A percentile compares a stretch with the other conserved stretches of the same genome.
phyloP scores from a whole-genome alignment of 2,797 vertebrate species.

The Falco berigora region DNA sequence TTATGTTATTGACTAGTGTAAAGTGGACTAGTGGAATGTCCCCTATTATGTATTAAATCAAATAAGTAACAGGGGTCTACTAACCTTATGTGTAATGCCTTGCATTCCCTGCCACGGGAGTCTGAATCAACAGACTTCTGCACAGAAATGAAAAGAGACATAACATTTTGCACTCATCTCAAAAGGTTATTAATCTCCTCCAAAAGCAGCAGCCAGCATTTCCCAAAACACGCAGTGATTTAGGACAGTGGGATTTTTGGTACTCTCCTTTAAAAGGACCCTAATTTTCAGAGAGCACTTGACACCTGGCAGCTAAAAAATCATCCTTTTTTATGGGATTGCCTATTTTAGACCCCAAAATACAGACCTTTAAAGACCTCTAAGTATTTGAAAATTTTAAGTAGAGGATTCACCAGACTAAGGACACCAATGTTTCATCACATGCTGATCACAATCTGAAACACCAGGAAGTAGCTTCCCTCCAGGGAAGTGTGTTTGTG shows the following conservation, averaged over 20 bases:
- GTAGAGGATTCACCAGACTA: not conserved
- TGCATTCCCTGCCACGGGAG: not conserved
- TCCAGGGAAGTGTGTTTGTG: not conserved
- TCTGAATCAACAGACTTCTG: not conserved
- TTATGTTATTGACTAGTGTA: not conserved
- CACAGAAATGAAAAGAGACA: not conserved
- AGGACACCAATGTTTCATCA: not conserved
- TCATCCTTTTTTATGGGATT: not conserved
- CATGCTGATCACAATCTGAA: not conserved
- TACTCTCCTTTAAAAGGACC: not conserved
- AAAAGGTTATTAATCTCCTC: not conserved
- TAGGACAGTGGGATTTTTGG: not conserved
- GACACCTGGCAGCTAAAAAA: not conserved
- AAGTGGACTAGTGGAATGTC: not conserved
- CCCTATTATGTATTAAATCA: not conserved
- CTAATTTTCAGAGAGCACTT: not conserved
- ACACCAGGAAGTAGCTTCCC: not conserved
- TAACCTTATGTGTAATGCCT: not conserved
- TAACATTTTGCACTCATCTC: not conserved
- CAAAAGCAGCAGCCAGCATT: not conserved
- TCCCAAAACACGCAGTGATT: not conserved
- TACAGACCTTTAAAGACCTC: not conserved
- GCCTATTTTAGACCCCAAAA: not conserved
- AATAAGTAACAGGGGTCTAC: not conserved
- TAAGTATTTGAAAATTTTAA: not conserved